These are phyloP conservation scores for Hypomecis punctinalis DNA, from an alignment of 2,888 invertebrate genomes.

Conservation along the genomic window DNA sequence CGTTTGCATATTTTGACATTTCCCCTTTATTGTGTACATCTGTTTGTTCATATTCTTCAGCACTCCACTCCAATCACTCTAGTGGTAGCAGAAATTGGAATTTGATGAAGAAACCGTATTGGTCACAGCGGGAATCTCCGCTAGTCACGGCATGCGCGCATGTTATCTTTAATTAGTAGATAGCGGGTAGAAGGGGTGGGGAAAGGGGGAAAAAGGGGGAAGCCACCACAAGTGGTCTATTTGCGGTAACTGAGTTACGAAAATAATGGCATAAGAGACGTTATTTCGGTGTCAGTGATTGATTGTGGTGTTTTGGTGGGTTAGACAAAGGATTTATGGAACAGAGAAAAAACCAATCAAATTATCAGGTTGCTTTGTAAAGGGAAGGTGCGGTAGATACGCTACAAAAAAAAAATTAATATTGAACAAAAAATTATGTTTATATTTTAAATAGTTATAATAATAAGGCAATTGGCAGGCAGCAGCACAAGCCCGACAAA, in stretches of 20 bases:
- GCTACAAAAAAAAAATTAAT: too few species aligned
- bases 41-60: not conserved
- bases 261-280: slow-evolving; percentile 1
- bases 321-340: not conserved
- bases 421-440: too few species aligned
- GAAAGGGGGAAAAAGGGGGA: slow-evolving; percentile 7
- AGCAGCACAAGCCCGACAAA: too few species aligned
- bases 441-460: too few species aligned
- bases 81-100: slow-evolving; percentile 12
- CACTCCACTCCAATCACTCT: slow-evolving; percentile 4
- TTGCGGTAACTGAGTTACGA: slow-evolving; percentile 19
- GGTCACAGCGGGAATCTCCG: slow-evolving; percentile 23
- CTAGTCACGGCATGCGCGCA: slow-evolving; percentile 24
- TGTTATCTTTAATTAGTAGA: slow-evolving; percentile 21
- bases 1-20: too few species aligned
- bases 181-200: slow-evolving; percentile 12
- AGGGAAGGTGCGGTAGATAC: too few species aligned
- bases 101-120: slow-evolving; percentile 24
- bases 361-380: too few species aligned
- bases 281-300: slow-evolving; percentile 9
- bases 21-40: not conserved
- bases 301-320: not conserved
- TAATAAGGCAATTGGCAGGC: too few species aligned
- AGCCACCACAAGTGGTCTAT: slow-evolving; percentile 11
- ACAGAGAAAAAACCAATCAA: not conserved